These are phyloP conservation scores for Drosophila affinis DNA, from an alignment of 2,888 invertebrate species.

Conservation along the genomic window DNA sequence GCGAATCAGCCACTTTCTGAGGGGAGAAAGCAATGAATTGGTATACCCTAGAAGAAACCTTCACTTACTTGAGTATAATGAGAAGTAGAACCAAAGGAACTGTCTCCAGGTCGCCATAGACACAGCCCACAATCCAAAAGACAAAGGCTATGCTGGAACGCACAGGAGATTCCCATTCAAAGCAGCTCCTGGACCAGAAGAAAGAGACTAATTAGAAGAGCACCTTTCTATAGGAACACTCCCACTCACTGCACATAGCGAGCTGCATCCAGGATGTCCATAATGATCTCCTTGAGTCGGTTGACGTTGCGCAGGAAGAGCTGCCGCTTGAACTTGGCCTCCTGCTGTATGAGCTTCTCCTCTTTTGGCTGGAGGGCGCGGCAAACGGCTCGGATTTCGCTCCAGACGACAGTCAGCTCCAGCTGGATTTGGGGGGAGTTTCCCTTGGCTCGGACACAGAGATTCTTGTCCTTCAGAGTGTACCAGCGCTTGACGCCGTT, in stretches of 20 bases:
- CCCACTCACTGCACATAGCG: conserved; percentile 93
- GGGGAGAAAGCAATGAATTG: not conserved
- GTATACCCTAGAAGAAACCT: too few species aligned
- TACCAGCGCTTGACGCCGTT: conserved; percentile 98
- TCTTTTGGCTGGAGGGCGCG: conserved; percentile 97
- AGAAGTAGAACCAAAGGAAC: conserved; percentile 92
- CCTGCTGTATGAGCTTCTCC: conserved; percentile 96
- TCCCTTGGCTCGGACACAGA: conserved; percentile 95
- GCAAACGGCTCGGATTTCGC: conserved; percentile 94
- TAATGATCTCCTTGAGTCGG: conserved; percentile 94
- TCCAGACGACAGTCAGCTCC: conserved; percentile 96
- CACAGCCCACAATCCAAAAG: conserved; percentile 93
- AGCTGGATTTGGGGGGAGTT: conserved; percentile 90
- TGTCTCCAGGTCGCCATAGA: conserved; percentile 98
- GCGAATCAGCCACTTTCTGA: conserved; percentile 83
- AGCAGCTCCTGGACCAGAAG: conserved; percentile 90
- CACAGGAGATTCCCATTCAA: conserved; percentile 97
- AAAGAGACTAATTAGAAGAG: not conserved
- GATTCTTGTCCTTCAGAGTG: conserved; percentile 97
- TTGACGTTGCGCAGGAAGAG: conserved; percentile 97
- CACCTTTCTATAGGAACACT: accelerated
- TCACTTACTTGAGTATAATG: conserved; percentile 87
- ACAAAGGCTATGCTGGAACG: conserved; percentile 93
- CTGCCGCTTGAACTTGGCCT: conserved; percentile 97
- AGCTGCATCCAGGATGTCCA: conserved; percentile 94